Evolutionary conservation across 2,113 vertebrate genomes (phyloP).

Genomic region (Gymnorhina tibicen): DNA sequence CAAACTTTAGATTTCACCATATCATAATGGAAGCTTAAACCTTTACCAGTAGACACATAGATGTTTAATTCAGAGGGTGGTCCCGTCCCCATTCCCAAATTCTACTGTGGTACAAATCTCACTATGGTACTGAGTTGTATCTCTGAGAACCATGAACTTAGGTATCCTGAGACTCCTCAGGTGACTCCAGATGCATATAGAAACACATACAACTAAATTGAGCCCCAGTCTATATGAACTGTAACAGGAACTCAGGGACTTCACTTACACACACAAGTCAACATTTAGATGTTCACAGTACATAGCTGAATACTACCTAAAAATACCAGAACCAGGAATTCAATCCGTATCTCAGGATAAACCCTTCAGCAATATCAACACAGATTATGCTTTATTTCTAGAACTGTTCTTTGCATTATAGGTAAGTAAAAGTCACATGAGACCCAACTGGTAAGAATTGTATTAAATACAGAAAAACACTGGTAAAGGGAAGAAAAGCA

Average conservation of each 20-base stretch:
- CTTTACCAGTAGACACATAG: neutral
- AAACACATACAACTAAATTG: neutral
- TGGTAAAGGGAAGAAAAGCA: neutral
- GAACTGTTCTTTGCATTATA: neutral
- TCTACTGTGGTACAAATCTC: neutral
- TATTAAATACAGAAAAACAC: neutral
- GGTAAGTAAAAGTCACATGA: neutral
- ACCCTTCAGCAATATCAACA: neutral
- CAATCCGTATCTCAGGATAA: neutral
- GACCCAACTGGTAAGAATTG: neutral
- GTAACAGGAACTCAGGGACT: neutral
- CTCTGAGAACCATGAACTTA: neutral
- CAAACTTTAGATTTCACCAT: neutral
- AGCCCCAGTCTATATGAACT: neutral
- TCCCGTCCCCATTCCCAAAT: neutral
- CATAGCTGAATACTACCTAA: neutral
- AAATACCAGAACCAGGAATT: neutral
- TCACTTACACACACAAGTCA: neutral
- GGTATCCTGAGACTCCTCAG: neutral
- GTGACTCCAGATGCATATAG: neutral
- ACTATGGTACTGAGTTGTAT: neutral
- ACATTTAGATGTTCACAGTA: neutral
- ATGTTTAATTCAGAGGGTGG: neutral
- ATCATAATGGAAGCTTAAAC: neutral
- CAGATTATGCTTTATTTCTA: neutral